These are phyloP conservation scores for Sinocyclocheilus rhinocerous DNA, from an alignment of 2,113 vertebrate species.

Conservation along the genomic window DNA sequence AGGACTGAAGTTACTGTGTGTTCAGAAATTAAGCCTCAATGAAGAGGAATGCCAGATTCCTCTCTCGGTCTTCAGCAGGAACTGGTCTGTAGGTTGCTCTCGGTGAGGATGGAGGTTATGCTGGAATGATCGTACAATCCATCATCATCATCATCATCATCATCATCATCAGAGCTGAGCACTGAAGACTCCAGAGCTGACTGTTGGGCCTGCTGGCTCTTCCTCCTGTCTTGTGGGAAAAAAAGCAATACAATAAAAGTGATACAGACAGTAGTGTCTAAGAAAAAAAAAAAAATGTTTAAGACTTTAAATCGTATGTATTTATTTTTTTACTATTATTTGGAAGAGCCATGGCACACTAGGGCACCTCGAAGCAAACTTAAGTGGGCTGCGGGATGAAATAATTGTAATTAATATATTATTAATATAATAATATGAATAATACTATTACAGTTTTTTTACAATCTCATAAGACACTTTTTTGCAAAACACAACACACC, in stretches of 20 bases:
- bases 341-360: too few species aligned
- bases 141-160: conserved; percentile 79
- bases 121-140: conserved; percentile 80
- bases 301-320: too few species aligned
- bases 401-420: too few species aligned
- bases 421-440: too few species aligned
- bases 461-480: too few species aligned
- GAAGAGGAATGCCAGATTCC: not conserved
- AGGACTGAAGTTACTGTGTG: not conserved
- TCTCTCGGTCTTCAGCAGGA: conserved; percentile 73
- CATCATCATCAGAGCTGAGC: conserved; percentile 83
- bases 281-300: too few species aligned
- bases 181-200: conserved; percentile 77
- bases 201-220: conserved; percentile 74
- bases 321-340: too few species aligned
- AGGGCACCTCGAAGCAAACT: too few species aligned
- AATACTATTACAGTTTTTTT: too few species aligned
- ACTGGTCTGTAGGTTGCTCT: conserved; percentile 91
- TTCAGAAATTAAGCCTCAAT: not conserved
- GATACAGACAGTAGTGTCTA: not conserved
- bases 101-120: conserved; percentile 88
- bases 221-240: conserved; percentile 77
- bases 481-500: too few species aligned
- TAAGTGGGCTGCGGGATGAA: too few species aligned
- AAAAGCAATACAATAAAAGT: not conserved